These are phyloP conservation scores for Echinops telfairi DNA, from an alignment of 2,113 vertebrate genomes.

Conservation along the genomic window DNA sequence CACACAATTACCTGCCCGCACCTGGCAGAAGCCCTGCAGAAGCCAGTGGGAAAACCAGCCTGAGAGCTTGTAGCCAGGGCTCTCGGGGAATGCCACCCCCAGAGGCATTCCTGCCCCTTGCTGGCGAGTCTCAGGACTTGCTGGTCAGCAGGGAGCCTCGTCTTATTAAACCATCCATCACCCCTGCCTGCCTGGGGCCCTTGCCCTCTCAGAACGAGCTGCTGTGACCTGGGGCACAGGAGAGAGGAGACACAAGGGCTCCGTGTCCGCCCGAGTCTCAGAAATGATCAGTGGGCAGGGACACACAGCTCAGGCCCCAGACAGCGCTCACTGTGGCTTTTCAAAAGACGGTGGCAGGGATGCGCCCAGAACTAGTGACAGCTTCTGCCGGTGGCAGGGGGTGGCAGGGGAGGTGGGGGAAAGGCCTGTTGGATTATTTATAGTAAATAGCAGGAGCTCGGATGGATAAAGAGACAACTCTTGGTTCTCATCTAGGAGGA, in stretches of 20 bases:
- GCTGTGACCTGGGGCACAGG: background rate
- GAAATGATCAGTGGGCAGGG: background rate
- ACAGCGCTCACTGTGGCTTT: background rate
- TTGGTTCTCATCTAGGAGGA: background rate
- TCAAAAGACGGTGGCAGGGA: background rate
- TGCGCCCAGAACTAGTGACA: background rate
- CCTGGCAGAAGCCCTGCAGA: background rate
- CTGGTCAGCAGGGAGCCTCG: fast-evolving
- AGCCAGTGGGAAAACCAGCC: background rate
- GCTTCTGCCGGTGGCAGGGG: background rate
- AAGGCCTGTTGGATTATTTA: background rate
- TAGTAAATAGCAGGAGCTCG: background rate
- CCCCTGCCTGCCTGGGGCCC: fast-evolving
- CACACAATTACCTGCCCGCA: background rate
- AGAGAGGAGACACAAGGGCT: no score
- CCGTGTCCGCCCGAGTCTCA: background rate
- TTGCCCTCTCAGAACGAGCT: background rate
- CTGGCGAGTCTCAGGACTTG: background rate
- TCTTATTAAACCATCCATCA: background rate
- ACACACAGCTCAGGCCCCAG: background rate
- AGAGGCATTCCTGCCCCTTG: background rate
- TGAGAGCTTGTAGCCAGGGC: background rate
- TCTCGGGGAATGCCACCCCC: no score
- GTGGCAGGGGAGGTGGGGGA: background rate
- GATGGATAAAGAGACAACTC: background rate